These are phyloP conservation scores for Neodiprion lecontei DNA, from an alignment of 1,140 invertebrate genomes.

Conservation along the genomic window DNA sequence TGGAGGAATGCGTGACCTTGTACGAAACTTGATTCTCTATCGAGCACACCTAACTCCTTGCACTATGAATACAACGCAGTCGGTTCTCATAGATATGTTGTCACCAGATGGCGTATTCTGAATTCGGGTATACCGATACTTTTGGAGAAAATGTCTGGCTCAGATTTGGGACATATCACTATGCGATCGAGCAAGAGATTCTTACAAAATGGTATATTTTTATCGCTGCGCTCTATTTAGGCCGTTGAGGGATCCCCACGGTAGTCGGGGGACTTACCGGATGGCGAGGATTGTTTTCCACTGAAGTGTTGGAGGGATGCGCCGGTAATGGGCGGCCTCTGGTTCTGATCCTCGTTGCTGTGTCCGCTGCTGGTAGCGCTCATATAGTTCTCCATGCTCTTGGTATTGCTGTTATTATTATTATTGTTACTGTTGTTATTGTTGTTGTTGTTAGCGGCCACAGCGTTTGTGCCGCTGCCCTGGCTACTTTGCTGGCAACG, in stretches of 20 bases:
- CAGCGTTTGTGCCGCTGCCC: constrained; percentile 26
- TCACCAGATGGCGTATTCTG: too few species aligned
- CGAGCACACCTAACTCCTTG: too few species aligned
- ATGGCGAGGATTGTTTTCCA: constrained; percentile 53
- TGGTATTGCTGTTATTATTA: constrained; percentile 31
- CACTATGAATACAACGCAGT: too few species aligned
- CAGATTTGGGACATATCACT: too few species aligned
- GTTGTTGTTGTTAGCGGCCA: constrained; percentile 17
- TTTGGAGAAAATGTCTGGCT: too few species aligned
- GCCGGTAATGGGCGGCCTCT: constrained; percentile 44
- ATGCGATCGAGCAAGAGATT: constrained; percentile 5
- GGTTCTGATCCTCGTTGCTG: constrained; percentile 57
- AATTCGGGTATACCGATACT: too few species aligned
- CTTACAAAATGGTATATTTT: constrained; percentile 20
- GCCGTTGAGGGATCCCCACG: neutral
- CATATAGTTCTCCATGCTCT: constrained; percentile 55
- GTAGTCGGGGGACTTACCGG: constrained; percentile 42
- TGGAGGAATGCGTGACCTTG: too few species aligned
- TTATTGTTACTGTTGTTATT: constrained; percentile 18
- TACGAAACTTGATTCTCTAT: too few species aligned
- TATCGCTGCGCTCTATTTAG: neutral
- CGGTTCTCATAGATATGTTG: too few species aligned
- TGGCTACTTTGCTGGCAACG: neutral
- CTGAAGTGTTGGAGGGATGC: constrained; percentile 47
- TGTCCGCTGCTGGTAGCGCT: constrained; percentile 59